Conservation (phyloP, 2,113 vertebrate genomes). For the Heloderma charlesbogerti region DNA sequence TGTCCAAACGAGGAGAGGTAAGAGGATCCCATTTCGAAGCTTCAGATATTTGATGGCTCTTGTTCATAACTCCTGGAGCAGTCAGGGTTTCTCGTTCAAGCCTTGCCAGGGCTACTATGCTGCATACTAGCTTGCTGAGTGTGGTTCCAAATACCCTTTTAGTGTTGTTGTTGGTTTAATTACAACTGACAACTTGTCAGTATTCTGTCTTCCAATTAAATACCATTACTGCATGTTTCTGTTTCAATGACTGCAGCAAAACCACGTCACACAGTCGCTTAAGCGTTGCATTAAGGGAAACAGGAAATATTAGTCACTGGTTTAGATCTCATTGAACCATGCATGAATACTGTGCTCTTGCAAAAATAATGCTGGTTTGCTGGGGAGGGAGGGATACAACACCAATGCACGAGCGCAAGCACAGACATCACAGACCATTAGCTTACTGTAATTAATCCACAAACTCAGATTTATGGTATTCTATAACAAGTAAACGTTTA, state of each 20-base stretch:
- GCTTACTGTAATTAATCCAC: not conserved
- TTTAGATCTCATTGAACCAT: not conserved
- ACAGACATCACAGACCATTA: not conserved
- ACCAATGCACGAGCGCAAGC: too few relatives aligned
- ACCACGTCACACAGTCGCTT: not conserved
- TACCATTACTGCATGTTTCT: not conserved
- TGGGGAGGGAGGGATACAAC: not conserved
- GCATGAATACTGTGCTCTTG: not conserved
- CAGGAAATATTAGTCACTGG: accelerated
- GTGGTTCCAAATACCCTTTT: not conserved
- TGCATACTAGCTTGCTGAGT: not conserved
- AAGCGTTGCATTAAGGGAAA: slow-evolving; percentile 2
- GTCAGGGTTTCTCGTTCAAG: not conserved
- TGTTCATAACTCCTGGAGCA: not conserved
- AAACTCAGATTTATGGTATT: not conserved
- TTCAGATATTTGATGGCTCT: not conserved
- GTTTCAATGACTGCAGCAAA: slow-evolving; percentile 10
- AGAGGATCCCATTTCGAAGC: not conserved
- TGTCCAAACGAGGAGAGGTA: not conserved
- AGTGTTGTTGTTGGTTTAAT: not conserved
- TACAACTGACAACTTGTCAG: not conserved
- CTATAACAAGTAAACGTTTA: not conserved
- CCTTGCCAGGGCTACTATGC: not conserved
- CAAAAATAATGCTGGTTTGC: not conserved
- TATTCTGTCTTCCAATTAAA: slow-evolving; percentile 6